Conservation (phyloP, 2,888 invertebrate genomes). For the Drosophila greeni region DNA sequence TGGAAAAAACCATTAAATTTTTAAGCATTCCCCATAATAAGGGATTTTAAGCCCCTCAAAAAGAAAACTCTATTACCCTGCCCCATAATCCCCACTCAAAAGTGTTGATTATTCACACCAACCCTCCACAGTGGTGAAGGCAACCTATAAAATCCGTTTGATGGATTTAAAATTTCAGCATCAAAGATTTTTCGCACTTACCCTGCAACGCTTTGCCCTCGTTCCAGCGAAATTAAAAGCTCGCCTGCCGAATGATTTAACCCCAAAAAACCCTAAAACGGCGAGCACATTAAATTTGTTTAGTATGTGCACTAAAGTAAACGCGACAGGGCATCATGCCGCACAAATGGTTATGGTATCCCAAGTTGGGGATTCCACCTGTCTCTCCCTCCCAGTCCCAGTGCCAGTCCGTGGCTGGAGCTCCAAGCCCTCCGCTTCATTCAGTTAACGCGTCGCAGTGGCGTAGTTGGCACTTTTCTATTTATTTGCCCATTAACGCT, state of each 20-base stretch:
- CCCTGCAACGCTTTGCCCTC: not conserved
- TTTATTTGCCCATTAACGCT: constrained; percentile 73
- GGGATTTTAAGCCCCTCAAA: not conserved
- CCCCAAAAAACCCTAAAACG: constrained; percentile 26
- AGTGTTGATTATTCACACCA: constrained; percentile 4
- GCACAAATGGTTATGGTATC: constrained; percentile 42
- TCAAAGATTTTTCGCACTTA: constrained; percentile 24
- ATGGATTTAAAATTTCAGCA: constrained; percentile 30
- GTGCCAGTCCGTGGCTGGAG: not conserved
- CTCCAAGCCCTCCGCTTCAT: constrained; percentile 25
- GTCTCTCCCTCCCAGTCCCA: not conserved
- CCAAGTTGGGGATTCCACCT: constrained; percentile 3
- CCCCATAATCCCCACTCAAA: not conserved
- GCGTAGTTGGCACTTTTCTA: constrained; percentile 73
- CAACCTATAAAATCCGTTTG: constrained; percentile 12
- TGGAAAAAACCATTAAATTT: not conserved
- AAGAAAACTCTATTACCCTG: not conserved
- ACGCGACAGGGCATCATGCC: constrained; percentile 42
- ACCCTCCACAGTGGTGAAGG: not conserved
- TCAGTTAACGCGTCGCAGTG: constrained; percentile 64
- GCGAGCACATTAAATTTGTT: constrained; percentile 61
- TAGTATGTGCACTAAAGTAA: constrained; percentile 63
- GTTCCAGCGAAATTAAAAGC: constrained; percentile 18
- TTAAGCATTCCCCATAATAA: not conserved
- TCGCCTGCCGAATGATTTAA: constrained; percentile 17